These are phyloP conservation scores for Drosophila albomicans DNA, from an alignment of 1,140 invertebrate species.

Conservation along the genomic window DNA sequence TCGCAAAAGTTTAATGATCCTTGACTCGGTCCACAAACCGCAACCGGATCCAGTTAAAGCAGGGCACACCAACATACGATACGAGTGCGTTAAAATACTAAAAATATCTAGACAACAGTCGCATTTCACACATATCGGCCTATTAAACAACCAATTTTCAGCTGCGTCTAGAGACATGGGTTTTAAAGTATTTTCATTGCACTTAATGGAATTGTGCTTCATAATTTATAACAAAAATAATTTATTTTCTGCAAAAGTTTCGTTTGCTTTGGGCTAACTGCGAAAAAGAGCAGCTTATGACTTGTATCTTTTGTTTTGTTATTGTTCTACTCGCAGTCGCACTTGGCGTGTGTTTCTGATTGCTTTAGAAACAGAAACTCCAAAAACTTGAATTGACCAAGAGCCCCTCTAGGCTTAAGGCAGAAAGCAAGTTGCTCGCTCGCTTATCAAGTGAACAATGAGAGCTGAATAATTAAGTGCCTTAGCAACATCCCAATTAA, in stretches of 20 bases:
- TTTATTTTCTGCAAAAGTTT: slow-evolving; percentile 26
- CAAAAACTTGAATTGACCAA: slow-evolving; percentile 18
- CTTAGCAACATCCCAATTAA: slow-evolving; percentile 22
- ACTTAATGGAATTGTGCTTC: slow-evolving; percentile 32
- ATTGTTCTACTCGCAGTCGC: slow-evolving; percentile 4
- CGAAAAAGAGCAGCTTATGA: slow-evolving; percentile 7
- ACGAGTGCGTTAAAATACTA: neutral
- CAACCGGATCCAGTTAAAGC: slow-evolving; percentile 68
- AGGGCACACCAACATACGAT: slow-evolving; percentile 7
- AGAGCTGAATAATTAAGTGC: slow-evolving; percentile 21
- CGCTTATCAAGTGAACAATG: slow-evolving; percentile 5
- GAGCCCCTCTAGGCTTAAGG: slow-evolving; percentile 3
- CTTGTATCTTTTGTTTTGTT: slow-evolving; percentile 6
- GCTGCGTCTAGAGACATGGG: neutral
- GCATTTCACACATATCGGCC: neutral
- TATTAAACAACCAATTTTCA: slow-evolving; percentile 11
- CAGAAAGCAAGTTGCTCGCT: neutral
- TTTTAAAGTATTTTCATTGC: slow-evolving; percentile 28
- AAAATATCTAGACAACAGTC: slow-evolving; percentile 6
- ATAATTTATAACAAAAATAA: slow-evolving; percentile 38
- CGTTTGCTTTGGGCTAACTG: slow-evolving; percentile 17
- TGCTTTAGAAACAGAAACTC: slow-evolving; percentile 10
- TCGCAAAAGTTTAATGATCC: slow-evolving; percentile 74
- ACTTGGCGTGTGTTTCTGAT: slow-evolving; percentile 21
- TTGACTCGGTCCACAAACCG: slow-evolving; percentile 53